A percentile compares a stretch with the other conserved stretches of the same genome.
Evolutionary conservation across 1,140 invertebrate genomes (phyloP).

Genomic region (Chionoecetes opilio): DNA sequence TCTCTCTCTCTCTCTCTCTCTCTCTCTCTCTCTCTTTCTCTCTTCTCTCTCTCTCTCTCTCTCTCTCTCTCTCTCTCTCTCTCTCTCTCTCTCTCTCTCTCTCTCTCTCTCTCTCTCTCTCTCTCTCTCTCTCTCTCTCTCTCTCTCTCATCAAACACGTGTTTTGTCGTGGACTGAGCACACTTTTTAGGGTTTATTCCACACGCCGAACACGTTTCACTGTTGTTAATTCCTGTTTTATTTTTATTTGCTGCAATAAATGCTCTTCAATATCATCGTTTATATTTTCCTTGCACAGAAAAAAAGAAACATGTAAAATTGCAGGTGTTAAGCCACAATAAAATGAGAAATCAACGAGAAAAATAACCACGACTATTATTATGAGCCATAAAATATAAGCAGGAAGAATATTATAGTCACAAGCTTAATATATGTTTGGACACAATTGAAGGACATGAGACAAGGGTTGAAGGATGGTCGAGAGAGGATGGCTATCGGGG

Average conservation of each 20-base stretch:
- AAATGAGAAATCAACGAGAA: background rate
- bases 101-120: background rate
- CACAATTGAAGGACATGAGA: too few species aligned
- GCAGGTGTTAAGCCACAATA: too few species aligned
- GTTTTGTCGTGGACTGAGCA: background rate
- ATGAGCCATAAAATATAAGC: too few species aligned
- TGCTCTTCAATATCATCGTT: background rate
- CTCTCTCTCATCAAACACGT: background rate
- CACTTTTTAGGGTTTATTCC: background rate
- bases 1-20: background rate
- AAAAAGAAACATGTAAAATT: too few species aligned
- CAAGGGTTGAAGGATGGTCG: too few species aligned
- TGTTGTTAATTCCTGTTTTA: background rate
- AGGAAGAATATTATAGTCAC: too few species aligned
- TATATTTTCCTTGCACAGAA: too few species aligned
- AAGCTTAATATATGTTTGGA: too few species aligned
- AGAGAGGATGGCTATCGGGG: too few species aligned
- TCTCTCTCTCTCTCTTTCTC: background rate
- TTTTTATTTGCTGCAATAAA: constrained; percentile 2
- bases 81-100: too few species aligned
- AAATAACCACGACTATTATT: too few species aligned
- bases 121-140: background rate
- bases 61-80: background rate
- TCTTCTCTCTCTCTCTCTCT: background rate
- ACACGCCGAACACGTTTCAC: background rate